phyloP scores from a whole-genome alignment of 1,140 invertebrate species.

The Drosophila sturtevanti region DNA sequence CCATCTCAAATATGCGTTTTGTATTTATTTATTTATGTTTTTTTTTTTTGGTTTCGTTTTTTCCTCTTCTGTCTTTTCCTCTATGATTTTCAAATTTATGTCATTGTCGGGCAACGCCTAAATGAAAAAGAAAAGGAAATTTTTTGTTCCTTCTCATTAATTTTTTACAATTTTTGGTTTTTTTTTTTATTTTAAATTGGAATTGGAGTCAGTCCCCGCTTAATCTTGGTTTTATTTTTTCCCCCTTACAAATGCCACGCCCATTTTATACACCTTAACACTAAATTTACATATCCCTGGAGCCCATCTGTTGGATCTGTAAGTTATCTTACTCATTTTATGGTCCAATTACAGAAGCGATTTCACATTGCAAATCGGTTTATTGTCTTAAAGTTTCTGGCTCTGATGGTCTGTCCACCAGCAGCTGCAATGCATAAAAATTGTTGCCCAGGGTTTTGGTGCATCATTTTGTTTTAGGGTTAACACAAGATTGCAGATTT shows the following conservation, averaged over 20 bases:
- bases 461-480: background rate
- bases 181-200: conserved; percentile 43
- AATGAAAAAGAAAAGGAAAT: background rate
- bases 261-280: conserved; percentile 75
- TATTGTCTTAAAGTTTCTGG: conserved; percentile 4
- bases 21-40: conserved; percentile 71
- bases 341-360: conserved; percentile 50
- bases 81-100: conserved; percentile 42
- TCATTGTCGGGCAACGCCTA: conserved; percentile 53
- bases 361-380: conserved; percentile 47
- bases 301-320: conserved; percentile 1
- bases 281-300: conserved; percentile 57
- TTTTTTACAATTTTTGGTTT: conserved; percentile 12
- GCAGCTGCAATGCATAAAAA: conserved; percentile 24
- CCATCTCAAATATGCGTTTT: conserved; percentile 28
- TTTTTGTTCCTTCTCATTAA: background rate
- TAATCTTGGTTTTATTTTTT: conserved; percentile 31
- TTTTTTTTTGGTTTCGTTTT: conserved; percentile 27
- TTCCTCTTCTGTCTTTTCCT: conserved; percentile 4
- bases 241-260: conserved; percentile 41
- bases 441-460: conserved; percentile 10
- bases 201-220: conserved; percentile 48
- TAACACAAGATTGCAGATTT: conserved; percentile 5
- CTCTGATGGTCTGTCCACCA: background rate
- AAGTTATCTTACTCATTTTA: conserved; percentile 37